Evolutionary conservation across 2,888 invertebrate species (phyloP), one percentile per base, ranked within the genome.

Genomic region (Malacosoma neustria): DNA sequence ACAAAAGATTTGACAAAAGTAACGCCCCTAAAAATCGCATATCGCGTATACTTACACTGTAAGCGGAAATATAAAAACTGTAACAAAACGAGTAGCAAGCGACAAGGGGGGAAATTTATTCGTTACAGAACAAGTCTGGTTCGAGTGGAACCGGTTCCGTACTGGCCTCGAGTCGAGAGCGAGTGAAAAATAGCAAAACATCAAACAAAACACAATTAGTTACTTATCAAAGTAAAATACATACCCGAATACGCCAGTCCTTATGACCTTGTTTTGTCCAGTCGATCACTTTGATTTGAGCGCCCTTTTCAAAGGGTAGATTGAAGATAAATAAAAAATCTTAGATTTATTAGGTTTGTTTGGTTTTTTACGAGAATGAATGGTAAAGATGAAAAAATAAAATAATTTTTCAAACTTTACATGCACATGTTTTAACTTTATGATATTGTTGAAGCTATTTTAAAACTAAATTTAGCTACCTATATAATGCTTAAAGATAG

Each of bases 171-270:
- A 42, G 45, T 47, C 45, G 51, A 49, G 52, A 45, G 43, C 41
- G 46, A 46, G 46, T 43, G 51, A 48, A 54, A 55, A 61, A 61
- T 57, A 55, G 49, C 57, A 52, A 22, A 49, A 42, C 45, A 40
- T 48, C 50, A 50, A 46, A 52, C 56, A 58, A 67, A 57, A 54
- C 44, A 55, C 51, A 58, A 58, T 61, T 58, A 54, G 47, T 53
- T 31, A 22, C 22, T 22, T 5, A 9, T 9, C 22, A 7, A 13
- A 22, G 22, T 22, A 22, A 22, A 22, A 22, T 22, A 9, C 6
- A 5, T 9, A 22, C 9, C 22, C 22, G n/a, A 22, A 22, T 22
- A 22, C 22, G 6, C 22, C 9, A 22, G 22, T 22, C 22, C n/a
- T 0, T 22, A 22, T 2, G 22, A 22, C 22, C 22, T 22, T 22